Evolutionary conservation across 2,888 invertebrate species (phyloP).

Genomic region (Actias luna): DNA sequence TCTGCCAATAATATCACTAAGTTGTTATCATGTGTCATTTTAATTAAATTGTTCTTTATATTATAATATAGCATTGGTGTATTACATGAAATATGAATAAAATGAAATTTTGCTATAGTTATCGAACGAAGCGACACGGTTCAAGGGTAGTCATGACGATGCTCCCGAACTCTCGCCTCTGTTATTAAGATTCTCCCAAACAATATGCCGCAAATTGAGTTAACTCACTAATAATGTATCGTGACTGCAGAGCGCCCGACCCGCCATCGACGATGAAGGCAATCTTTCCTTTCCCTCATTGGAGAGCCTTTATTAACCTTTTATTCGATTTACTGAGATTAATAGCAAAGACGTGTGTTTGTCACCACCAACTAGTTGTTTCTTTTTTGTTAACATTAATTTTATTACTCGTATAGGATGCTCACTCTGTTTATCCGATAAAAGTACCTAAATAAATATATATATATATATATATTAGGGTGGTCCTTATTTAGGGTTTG

Average conservation of each 20-base stretch:
- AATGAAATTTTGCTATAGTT: slow-evolving; percentile 32
- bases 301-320: slow-evolving; percentile 61
- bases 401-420: neutral
- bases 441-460: no score
- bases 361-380: slow-evolving; percentile 42
- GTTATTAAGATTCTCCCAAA: slow-evolving; percentile 80
- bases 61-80: neutral
- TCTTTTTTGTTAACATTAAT: slow-evolving; percentile 23
- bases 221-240: slow-evolving; percentile 81
- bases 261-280: slow-evolving; percentile 65
- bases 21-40: neutral
- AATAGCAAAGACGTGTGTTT: slow-evolving; percentile 63
- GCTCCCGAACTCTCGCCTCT: slow-evolving; percentile 68
- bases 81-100: no score
- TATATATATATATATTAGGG: no score
- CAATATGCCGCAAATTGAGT: slow-evolving; percentile 81
- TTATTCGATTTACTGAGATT: slow-evolving; percentile 74
- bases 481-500: no score
- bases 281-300: slow-evolving; percentile 63
- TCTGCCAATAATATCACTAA: neutral
- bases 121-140: slow-evolving; percentile 36
- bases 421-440: neutral
- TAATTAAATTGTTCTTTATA: neutral
- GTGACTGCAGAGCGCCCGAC: slow-evolving; percentile 62
- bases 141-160: slow-evolving; percentile 71